A percentile compares a stretch with the other conserved stretches of the same genome.
phyloP scores from a whole-genome alignment of 1,140 invertebrate species.

The Orchesella cincta region DNA sequence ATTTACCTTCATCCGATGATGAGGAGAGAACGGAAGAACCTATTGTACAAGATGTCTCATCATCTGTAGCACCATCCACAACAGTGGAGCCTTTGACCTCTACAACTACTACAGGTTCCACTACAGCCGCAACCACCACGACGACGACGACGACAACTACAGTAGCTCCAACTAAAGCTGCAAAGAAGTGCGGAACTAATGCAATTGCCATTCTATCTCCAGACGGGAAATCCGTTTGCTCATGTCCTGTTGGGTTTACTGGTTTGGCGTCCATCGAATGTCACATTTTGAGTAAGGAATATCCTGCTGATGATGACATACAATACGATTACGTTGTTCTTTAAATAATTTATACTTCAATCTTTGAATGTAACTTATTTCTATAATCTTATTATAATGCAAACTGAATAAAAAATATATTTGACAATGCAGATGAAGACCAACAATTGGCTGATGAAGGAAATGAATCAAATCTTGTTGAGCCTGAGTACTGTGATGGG shows the following conservation, averaged over 20 bases:
- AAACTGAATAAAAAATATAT: too few relatives aligned
- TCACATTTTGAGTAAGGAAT: conserved; percentile 9
- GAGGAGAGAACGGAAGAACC: neutral
- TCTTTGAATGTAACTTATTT: conserved; percentile 22
- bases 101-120: neutral
- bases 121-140: neutral
- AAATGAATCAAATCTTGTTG: neutral
- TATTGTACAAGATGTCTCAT: neutral
- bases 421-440: neutral
- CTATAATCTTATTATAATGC: too few relatives aligned
- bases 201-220: conserved; percentile 66
- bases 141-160: neutral
- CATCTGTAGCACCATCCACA: neutral
- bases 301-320: neutral
- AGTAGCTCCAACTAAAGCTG: too few relatives aligned
- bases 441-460: neutral
- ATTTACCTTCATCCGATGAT: conserved; percentile 1
- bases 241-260: conserved; percentile 63
- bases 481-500: conserved; percentile 14
- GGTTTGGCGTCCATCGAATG: conserved; percentile 58
- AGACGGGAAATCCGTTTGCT: conserved; percentile 28
- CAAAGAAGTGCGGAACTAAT: conserved; percentile 65
- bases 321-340: conserved; percentile 13
- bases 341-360: conserved; percentile 50
- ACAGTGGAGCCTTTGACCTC: neutral